Conservation (phyloP, 1,140 invertebrate species). For the Monomorium pharaonis region DNA sequence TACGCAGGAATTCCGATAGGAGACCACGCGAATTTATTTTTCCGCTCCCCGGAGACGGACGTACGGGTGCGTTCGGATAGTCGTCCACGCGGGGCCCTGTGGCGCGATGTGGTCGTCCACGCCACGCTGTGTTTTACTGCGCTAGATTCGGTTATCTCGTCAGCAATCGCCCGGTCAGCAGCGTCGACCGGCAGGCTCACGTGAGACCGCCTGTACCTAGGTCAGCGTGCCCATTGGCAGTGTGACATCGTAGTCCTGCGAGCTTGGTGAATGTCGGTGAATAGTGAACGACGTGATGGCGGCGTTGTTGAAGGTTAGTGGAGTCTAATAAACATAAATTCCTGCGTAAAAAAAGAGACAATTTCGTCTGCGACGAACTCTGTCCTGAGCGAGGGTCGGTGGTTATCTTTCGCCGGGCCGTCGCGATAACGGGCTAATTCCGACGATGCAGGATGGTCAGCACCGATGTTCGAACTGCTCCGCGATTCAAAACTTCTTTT, state of each 20-base stretch:
- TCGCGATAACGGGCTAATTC: neutral
- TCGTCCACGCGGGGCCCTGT: neutral
- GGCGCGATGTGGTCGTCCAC: neutral
- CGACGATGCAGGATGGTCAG: neutral
- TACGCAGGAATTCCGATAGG: neutral
- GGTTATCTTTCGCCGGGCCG: neutral
- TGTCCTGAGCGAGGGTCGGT: neutral
- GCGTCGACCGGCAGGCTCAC: neutral
- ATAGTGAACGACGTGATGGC: constrained; percentile 70
- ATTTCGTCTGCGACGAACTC: neutral
- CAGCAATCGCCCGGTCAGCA: neutral
- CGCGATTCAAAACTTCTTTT: neutral
- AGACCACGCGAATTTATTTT: constrained; percentile 14
- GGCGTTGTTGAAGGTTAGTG: constrained; percentile 82
- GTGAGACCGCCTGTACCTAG: neutral
- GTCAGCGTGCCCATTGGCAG: constrained; percentile 55
- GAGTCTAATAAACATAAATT: constrained; percentile 72
- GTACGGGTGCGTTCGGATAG: neutral
- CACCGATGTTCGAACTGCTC: neutral
- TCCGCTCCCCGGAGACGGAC: neutral
- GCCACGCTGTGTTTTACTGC: neutral
- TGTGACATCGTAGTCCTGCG: constrained; percentile 26
- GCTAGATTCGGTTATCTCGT: neutral
- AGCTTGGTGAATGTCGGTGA: constrained; percentile 18
- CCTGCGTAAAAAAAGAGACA: neutral